Percentiles rank a stretch among this genome's conserved stretches.
Conservation (phyloP, 2,888 invertebrate genomes). For the Melinopterus prodromus region DNA sequence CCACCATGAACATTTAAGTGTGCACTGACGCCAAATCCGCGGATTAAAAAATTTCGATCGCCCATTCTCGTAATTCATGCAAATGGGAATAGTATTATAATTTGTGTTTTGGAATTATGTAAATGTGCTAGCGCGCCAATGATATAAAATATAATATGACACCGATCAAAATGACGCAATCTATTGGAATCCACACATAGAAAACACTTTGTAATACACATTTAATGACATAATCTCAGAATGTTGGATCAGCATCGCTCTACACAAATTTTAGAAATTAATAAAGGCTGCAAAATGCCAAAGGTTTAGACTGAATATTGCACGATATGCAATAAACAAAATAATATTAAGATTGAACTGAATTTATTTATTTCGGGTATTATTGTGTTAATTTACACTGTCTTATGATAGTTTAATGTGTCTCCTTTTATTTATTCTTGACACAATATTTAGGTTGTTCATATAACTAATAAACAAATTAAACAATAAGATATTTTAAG, state of each 20-base stretch:
- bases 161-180: not conserved
- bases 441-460: no score
- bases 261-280: no score
- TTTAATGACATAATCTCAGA: not conserved
- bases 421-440: no score
- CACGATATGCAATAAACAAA: no score
- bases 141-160: slow-evolving; percentile 4
- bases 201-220: not conserved
- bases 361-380: no score
- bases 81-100: not conserved
- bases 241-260: not conserved
- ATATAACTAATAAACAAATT: no score
- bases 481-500: no score
- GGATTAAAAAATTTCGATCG: not conserved
- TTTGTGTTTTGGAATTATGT: not conserved
- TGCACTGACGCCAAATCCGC: not conserved
- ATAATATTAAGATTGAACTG: no score
- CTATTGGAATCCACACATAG: not conserved
- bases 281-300: no score
- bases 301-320: no score
- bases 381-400: no score
- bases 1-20: not conserved
- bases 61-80: not conserved
- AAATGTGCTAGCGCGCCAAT: not conserved
- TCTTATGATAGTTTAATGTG: no score